Evolutionary conservation across 2,113 vertebrate species (phyloP).

Genomic region (Hylia prasina): DNA sequence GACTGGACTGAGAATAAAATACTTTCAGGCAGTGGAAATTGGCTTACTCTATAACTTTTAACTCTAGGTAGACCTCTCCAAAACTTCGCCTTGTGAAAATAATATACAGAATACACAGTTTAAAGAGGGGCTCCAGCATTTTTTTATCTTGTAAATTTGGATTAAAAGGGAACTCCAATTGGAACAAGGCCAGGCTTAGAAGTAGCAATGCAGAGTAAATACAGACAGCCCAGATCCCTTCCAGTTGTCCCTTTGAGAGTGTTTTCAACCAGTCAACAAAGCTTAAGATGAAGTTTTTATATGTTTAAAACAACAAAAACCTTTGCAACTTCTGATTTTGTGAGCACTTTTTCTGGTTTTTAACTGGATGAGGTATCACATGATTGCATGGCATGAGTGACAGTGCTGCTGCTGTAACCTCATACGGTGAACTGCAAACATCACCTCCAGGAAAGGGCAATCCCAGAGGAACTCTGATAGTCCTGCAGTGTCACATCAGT

Average conservation of each 20-base stretch:
- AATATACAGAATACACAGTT: neutral
- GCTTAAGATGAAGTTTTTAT: neutral
- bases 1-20: neutral
- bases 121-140: neutral
- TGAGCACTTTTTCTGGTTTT: neutral
- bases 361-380: constrained; percentile 28
- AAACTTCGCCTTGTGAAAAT: neutral
- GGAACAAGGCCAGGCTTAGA: neutral
- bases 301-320: neutral
- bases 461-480: neutral
- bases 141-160: neutral
- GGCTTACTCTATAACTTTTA: neutral
- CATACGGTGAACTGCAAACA: neutral
- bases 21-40: constrained; percentile 39
- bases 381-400: constrained; percentile 21
- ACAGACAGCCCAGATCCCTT: neutral
- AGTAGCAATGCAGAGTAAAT: neutral
- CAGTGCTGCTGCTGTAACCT: constrained; percentile 16
- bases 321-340: constrained; percentile 65
- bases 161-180: neutral
- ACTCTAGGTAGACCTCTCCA: neutral
- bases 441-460: neutral
- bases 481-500: neutral
- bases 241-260: neutral
- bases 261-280: neutral